A percentile compares a stretch with the other conserved stretches of the same genome.
Evolutionary conservation across 2,113 vertebrate genomes (phyloP).

Genomic region (Lepisosteus oculatus): DNA sequence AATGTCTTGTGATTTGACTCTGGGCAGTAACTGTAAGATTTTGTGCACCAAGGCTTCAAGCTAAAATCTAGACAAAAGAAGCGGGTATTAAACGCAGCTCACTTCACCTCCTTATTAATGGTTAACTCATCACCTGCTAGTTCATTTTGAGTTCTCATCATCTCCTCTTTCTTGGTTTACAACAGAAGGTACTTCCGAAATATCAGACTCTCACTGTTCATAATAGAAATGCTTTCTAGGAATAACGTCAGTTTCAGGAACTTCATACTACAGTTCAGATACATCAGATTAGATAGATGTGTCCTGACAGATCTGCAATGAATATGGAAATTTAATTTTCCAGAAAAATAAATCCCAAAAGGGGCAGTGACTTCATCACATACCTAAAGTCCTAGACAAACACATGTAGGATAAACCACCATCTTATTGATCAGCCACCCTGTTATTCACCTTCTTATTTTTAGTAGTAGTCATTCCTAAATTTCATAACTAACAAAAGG

Average conservation of each 20-base stretch:
- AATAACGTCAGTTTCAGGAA: no score
- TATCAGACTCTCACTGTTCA: neutral
- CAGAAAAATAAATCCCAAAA: neutral
- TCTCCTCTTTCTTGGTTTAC: neutral
- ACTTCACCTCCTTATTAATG: neutral
- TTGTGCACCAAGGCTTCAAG: neutral
- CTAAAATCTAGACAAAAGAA: neutral
- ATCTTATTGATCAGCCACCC: no score
- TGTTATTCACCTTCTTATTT: no score
- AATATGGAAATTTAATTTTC: neutral
- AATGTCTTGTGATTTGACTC: neutral
- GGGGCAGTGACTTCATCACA: neutral
- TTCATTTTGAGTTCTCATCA: neutral
- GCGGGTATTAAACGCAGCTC: neutral
- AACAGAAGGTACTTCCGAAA: neutral
- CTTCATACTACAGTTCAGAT: neutral
- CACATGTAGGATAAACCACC: neutral
- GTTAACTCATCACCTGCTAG: neutral
- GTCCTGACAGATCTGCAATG: neutral
- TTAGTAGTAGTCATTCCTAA: no score
- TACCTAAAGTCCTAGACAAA: neutral
- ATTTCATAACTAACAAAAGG: no score
- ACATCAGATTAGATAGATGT: neutral
- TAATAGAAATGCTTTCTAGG: neutral
- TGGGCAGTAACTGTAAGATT: neutral